Evolutionary conservation across 2,797 vertebrate genomes (phyloP).

Genomic region (Halcyon leucocephala): DNA sequence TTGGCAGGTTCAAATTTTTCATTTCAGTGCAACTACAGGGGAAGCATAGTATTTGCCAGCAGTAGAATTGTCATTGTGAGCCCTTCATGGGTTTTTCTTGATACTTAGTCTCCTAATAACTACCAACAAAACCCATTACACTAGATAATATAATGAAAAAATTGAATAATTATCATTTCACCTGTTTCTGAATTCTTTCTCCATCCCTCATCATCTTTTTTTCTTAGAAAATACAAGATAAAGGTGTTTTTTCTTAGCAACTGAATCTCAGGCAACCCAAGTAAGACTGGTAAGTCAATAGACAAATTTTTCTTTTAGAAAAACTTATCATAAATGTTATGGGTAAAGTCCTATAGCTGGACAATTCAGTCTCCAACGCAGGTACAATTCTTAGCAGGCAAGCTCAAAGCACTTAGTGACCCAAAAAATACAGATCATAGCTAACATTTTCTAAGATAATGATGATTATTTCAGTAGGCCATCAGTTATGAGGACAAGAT

Average conservation of each 20-base stretch:
- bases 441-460: neutral
- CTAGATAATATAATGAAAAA: neutral
- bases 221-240: neutral
- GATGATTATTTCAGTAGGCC: neutral
- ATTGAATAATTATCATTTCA: neutral
- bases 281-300: neutral
- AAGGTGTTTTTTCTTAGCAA: neutral
- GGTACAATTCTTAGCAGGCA: neutral
- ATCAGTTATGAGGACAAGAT: neutral
- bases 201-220: neutral
- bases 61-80: neutral
- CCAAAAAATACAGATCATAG: rapidly evolving
- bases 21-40: neutral
- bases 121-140: neutral
- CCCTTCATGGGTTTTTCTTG: neutral
- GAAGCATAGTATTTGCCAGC: neutral
- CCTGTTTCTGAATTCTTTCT: neutral
- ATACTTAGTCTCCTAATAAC: neutral
- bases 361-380: neutral
- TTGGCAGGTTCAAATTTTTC: neutral
- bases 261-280: neutral
- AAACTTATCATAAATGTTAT: neutral
- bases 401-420: neutral
- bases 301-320: neutral
- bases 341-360: neutral